Conservation (phyloP, 1,140 invertebrate species). For the Nixonia krombeini region DNA sequence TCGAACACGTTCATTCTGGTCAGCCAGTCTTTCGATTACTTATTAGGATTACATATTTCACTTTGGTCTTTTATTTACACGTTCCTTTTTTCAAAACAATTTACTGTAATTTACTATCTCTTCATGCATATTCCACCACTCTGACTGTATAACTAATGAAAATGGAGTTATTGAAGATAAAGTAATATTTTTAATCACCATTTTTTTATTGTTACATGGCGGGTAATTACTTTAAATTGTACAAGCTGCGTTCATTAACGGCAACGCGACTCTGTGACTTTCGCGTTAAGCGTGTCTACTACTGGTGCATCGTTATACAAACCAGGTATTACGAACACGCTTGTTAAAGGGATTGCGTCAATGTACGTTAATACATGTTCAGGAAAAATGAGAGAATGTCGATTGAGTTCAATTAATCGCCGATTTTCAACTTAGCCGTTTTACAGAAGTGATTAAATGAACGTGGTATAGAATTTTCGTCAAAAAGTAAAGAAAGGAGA, state of each 20-base stretch:
- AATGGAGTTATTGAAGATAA: not conserved
- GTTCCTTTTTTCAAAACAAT: too few species aligned
- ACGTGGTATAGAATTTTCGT: constrained; percentile 1
- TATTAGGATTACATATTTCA: too few species aligned
- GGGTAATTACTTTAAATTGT: not conserved
- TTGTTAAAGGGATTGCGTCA: not conserved
- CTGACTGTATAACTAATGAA: too few species aligned
- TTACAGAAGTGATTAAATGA: not conserved
- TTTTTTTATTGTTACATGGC: too few species aligned
- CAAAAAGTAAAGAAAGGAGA: constrained; percentile 1
- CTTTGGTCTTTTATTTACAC: too few species aligned
- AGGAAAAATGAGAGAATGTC: constrained; percentile 9
- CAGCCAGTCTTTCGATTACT: too few species aligned
- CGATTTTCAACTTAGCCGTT: constrained; percentile 7
- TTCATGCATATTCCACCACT: too few species aligned
- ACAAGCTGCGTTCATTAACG: not conserved
- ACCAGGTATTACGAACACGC: not conserved
- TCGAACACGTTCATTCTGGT: too few species aligned
- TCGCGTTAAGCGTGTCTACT: too few species aligned
- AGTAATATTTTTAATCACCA: not conserved
- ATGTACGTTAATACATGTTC: not conserved
- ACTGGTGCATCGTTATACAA: not conserved
- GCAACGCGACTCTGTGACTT: too few species aligned
- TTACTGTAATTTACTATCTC: too few species aligned
- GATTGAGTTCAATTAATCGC: constrained; percentile 17